Base-by-base conservation (phyloP, 1,140 invertebrate genomes). In the Drosophila cardini region DNA sequence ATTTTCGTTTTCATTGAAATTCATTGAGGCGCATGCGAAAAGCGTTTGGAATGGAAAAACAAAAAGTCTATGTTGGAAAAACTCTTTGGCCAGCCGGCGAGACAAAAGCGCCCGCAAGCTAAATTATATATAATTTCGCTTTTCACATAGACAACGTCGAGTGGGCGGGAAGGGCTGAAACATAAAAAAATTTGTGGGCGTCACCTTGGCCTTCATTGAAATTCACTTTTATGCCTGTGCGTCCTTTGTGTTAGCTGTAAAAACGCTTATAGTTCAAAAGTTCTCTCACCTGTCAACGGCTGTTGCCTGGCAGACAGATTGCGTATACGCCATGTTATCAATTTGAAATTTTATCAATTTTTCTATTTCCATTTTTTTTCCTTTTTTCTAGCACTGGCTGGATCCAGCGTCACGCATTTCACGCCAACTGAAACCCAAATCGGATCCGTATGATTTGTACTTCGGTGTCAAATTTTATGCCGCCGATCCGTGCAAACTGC, bases 401-500 rank as follows among this genome's bases (percentile, higher is more conserved):
- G 97, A 98, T 92, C 95, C 96, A 11, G 95, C 95, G 48, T 97
- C 97, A 92, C 95, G 96, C 77, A 94, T 98, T 55, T 94, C 95
- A 53, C 95, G 96, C 55, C 97, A 98, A 92, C 93, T 98, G 50
- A 96, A 96, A 90, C 95, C 95, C 46, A 94, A 94, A 34, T 93
- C 94, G 71, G 95, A 97, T 76, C 95, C 95, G 2, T 97, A 97
- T 92, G 98, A 97, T 15, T 95, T 99, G 74, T 98, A 99, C 92
- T 99, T 99, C 91, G 97, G 97, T 38, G 98, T 99, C 50, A 99
- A 99, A 93, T 99, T 99, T 93, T 99, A 99, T 93, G 98, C 98
- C 0, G 97, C 97, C 2, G 98, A 99, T 93, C 99, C 98, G 1
- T 98, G 97, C 93, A 98, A 98, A 91, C 94, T 99, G 53, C 94